phyloP scores from a whole-genome alignment of 1,140 invertebrate genomes.

The Holcopasites calliopsidis region DNA sequence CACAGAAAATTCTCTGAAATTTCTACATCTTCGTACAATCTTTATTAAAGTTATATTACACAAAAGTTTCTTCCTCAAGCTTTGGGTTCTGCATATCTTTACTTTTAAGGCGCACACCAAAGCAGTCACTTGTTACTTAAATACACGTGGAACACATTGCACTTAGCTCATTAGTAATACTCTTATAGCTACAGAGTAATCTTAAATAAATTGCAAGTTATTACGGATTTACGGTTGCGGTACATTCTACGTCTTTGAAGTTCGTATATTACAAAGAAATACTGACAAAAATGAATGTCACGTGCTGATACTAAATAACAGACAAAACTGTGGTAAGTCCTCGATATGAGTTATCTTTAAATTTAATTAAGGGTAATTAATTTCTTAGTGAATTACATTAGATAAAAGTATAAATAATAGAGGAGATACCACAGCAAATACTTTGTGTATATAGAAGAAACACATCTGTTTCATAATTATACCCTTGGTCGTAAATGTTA shows the following conservation, averaged over 20 bases:
- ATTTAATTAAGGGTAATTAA: conserved; percentile 40
- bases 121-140: conserved; percentile 73
- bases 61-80: conserved; percentile 47
- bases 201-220: conserved; percentile 45
- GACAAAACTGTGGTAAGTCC: conserved; percentile 34
- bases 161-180: conserved; percentile 68
- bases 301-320: conserved; percentile 21
- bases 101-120: conserved; percentile 75
- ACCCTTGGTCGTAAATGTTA: conserved; percentile 59
- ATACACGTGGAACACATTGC: conserved; percentile 76
- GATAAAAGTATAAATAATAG: conserved; percentile 44
- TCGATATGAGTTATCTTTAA: conserved; percentile 21
- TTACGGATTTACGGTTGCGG: conserved; percentile 38
- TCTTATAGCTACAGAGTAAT: conserved; percentile 53
- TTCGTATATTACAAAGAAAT: conserved; percentile 58
- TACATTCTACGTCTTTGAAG: conserved; percentile 46
- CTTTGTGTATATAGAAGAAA: conserved; percentile 52
- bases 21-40: conserved; percentile 33
- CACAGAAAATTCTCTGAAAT: conserved; percentile 31
- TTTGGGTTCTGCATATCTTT: conserved; percentile 52
- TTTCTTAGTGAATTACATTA: conserved; percentile 22
- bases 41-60: conserved; percentile 53
- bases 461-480: conserved; percentile 54
- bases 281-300: conserved; percentile 51
- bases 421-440: conserved; percentile 52